Percentiles rank a stretch among this genome's conserved stretches.
Evolutionary conservation across 2,888 invertebrate genomes (phyloP).

Genomic region (Agrochola lota): DNA sequence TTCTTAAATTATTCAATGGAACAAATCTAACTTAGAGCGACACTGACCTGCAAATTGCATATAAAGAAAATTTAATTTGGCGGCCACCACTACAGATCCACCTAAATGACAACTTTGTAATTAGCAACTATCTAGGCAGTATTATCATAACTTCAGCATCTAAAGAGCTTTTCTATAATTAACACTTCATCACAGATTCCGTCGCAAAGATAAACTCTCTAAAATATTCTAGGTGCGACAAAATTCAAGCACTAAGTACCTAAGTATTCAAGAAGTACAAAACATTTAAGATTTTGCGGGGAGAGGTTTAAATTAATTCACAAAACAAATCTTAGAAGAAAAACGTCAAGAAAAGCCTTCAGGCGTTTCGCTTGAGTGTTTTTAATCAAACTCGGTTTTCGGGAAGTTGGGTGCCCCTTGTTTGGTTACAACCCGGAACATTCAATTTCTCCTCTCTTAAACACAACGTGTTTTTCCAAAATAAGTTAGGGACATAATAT

Average conservation of each 20-base stretch:
- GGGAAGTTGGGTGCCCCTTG: conserved; percentile 38
- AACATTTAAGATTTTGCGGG: conserved; percentile 50
- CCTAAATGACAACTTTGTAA: not conserved
- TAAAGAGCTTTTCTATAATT: not conserved
- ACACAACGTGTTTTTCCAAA: conserved; percentile 15
- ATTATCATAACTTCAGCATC: not conserved
- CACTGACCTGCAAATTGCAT: too few species aligned
- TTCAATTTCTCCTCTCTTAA: not conserved
- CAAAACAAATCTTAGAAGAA: conserved; percentile 68
- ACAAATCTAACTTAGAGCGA: too few species aligned
- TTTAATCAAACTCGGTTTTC: conserved; percentile 63
- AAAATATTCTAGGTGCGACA: conserved; percentile 29
- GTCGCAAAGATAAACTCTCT: conserved; percentile 16
- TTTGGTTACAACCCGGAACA: conserved; percentile 36
- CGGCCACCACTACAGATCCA: too few species aligned
- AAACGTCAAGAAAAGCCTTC: conserved; percentile 59
- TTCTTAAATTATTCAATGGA: too few species aligned
- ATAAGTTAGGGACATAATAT: not conserved
- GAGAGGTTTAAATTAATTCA: conserved; percentile 64
- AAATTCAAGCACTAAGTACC: conserved; percentile 27
- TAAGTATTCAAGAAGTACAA: conserved; percentile 52
- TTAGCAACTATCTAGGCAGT: not conserved
- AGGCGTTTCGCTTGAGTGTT: conserved; percentile 63
- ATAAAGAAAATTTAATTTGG: too few species aligned
- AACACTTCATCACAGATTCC: conserved; percentile 21